Base-by-base conservation (phyloP, 1,140 invertebrate species). In the Gonioctena quinquepunctata region DNA sequence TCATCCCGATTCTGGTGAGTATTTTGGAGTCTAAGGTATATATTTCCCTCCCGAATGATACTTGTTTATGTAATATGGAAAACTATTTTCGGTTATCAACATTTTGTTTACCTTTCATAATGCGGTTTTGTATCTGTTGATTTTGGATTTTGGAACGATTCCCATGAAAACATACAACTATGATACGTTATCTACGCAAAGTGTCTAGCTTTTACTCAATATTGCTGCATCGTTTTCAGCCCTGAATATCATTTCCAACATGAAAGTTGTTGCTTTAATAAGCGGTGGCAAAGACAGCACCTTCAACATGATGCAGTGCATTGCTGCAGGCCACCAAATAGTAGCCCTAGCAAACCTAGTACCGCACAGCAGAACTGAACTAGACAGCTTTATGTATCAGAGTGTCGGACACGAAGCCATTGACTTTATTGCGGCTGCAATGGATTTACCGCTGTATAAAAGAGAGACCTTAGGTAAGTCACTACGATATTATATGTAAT, bases 371-470 rank as follows among this genome's bases (percentile, higher is more conserved):
- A 92, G 92, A 90, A 93, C 96, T 88, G 98, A 99, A 83, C 83
- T 99, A 72, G 97, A 99, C 84, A 99, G 97, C 80, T 99, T 96
- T 80, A 99, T 99, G 98, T 99, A 98, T 83, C 98, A 99, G 87
- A 98, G 96, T 61, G 97, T 99, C 62, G 98, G 98, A 7, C 94
- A 97, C 85, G 93, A 98, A 87, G 95, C 93, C 26, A 92, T 99
- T 73, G 90, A 93, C 64, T 87, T 94, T 69, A 95, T 97, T 83
- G 94, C 96, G 42, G 92, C 97, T 84, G 97, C 97, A 1, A 94
- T 99, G 90, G 93, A 90, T 1, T 84, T 99, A 68, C 97, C 97
- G 11, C 84, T 99, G 4, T 99, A 93, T 83, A 87, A 94, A 75
- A 90, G 93, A 76, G 85, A 87, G 54, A 99, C 98, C 49, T 87